Conservation (phyloP, 1,140 invertebrate genomes). For the Colletes gigas region DNA sequence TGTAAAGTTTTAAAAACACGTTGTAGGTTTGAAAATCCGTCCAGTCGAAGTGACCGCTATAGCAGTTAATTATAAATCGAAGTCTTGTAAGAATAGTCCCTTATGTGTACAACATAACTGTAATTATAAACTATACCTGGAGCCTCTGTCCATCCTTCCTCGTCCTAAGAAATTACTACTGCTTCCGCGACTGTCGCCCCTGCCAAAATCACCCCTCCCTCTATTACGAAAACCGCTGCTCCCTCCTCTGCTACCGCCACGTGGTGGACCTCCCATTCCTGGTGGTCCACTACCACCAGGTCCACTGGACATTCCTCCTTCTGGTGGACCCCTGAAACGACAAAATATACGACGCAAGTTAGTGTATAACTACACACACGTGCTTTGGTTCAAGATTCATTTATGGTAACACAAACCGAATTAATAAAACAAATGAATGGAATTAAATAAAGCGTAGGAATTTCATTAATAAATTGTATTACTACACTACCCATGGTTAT, state of each 20-base stretch:
- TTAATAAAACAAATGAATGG: no score
- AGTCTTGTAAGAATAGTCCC: background rate
- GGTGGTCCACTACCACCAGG: constrained; percentile 70
- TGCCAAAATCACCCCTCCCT: constrained; percentile 69
- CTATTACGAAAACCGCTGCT: constrained; percentile 73
- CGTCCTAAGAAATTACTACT: constrained; percentile 66
- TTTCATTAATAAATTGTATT: no score
- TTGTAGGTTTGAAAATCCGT: no score
- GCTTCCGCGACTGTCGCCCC: constrained; percentile 67
- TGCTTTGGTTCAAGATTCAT: no score
- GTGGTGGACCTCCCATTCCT: constrained; percentile 71
- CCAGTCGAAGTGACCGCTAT: no score
- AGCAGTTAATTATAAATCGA: no score
- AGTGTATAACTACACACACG: no score
- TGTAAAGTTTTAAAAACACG: no score
- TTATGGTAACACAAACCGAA: no score
- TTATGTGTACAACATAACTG: background rate
- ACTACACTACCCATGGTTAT: no score
- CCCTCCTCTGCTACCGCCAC: constrained; percentile 72
- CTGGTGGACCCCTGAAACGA: constrained; percentile 72
- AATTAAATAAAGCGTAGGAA: no score
- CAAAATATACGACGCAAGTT: background rate
- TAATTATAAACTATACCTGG: constrained; percentile 62
- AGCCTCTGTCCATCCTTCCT: constrained; percentile 73
- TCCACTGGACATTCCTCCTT: constrained; percentile 69